phyloP scores from a whole-genome alignment of 2,888 invertebrate genomes.

The Taenaris catops region DNA sequence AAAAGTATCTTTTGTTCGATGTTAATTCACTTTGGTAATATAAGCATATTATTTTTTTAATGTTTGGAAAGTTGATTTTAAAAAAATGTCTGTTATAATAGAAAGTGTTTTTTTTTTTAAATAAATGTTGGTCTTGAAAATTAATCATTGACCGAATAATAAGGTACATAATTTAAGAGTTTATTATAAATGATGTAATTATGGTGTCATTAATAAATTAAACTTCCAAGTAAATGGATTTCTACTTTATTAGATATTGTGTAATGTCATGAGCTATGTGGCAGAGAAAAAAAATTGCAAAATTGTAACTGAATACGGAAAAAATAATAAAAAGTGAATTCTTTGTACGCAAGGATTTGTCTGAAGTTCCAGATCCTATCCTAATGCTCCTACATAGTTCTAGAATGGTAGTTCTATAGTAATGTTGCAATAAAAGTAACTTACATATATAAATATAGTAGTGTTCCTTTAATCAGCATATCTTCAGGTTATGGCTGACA shows the following conservation, averaged over 20 bases:
- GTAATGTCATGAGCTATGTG: slow-evolving; percentile 66
- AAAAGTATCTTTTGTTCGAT: slow-evolving; percentile 40
- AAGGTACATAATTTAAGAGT: slow-evolving; percentile 69
- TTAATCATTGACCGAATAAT: slow-evolving; percentile 65
- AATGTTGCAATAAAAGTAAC: neutral
- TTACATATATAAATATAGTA: no score
- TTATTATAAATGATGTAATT: slow-evolving; percentile 66
- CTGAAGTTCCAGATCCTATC: slow-evolving; percentile 28
- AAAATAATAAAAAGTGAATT: slow-evolving; percentile 75
- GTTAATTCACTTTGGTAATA: slow-evolving; percentile 39
- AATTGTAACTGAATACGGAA: slow-evolving; percentile 75
- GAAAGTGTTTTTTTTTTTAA: slow-evolving; percentile 37
- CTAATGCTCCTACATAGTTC: slow-evolving; percentile 1
- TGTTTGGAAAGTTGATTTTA: slow-evolving; percentile 24
- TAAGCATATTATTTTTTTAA: slow-evolving; percentile 44
- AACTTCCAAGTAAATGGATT: slow-evolving; percentile 72
- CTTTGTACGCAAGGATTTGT: slow-evolving; percentile 69
- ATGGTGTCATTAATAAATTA: slow-evolving; percentile 72
- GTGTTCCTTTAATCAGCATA: no score
- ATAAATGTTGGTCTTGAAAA: slow-evolving; percentile 48
- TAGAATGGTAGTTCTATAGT: neutral
- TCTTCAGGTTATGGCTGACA: no score
- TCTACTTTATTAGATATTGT: slow-evolving; percentile 75
- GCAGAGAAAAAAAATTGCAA: slow-evolving; percentile 74
- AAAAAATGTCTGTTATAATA: slow-evolving; percentile 44